These are phyloP conservation scores for Menidia menidia DNA, from an alignment of 2,797 vertebrate species.

Conservation along the genomic window DNA sequence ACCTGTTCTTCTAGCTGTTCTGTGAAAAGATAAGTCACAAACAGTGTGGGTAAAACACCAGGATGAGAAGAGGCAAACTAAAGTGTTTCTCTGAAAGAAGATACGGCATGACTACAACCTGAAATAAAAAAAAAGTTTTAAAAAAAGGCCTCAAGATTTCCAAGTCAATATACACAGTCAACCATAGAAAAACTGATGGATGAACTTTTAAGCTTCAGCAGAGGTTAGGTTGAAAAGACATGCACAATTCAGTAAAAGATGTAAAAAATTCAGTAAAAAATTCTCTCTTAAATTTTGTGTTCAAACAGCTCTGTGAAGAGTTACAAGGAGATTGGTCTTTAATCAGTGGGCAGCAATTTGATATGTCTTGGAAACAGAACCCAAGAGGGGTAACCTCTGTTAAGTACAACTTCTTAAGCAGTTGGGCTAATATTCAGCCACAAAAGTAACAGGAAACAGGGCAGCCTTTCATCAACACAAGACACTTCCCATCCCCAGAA, in stretches of 20 bases:
- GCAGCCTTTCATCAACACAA: slow-evolving; percentile 16
- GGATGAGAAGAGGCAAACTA: neutral
- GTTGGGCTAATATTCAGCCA: slow-evolving; percentile 10
- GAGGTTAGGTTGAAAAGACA: slow-evolving; percentile 2
- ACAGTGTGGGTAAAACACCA: slow-evolving; percentile 25
- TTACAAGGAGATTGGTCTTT: slow-evolving; percentile 42
- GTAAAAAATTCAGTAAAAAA: neutral
- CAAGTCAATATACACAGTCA: too few relatives aligned
- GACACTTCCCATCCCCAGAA: slow-evolving; percentile 53
- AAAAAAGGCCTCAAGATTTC: slow-evolving; percentile 68
- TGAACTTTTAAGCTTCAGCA: neutral
- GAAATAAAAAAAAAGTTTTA: slow-evolving; percentile 73
- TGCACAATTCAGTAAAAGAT: neutral
- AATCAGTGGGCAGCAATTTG: slow-evolving; percentile 47
- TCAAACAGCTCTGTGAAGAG: slow-evolving; percentile 30
- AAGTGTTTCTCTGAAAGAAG: slow-evolving; percentile 13
- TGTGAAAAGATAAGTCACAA: slow-evolving; percentile 59
- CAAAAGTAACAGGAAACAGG: neutral
- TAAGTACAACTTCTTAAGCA: slow-evolving; percentile 4
- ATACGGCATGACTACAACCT: slow-evolving; percentile 44
- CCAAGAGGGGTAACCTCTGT: slow-evolving; percentile 26
- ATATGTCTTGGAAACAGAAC: slow-evolving; percentile 54
- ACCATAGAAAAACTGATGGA: too few relatives aligned
- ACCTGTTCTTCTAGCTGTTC: slow-evolving; percentile 82
- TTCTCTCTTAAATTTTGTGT: slow-evolving; percentile 10